Conservation (phyloP, 2,888 invertebrate genomes). For the Lasioglossum leucozonium region DNA sequence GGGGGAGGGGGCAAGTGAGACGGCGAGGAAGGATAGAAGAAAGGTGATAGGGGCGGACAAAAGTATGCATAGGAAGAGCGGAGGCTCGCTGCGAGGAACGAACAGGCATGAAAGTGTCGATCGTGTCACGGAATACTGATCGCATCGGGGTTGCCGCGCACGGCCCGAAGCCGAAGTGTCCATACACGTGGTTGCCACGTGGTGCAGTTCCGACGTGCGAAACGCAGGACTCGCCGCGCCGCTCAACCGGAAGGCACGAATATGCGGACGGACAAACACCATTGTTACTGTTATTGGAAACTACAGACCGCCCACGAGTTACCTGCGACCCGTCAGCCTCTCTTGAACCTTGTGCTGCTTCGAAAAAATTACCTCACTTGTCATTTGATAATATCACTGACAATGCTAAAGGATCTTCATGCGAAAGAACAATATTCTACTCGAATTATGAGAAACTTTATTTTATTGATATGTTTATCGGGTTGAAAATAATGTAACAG, state of each 20-base stretch:
- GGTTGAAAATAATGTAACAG: no score
- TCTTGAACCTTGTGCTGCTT: neutral
- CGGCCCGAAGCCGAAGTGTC: neutral
- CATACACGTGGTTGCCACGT: slow-evolving; percentile 74
- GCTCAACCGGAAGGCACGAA: slow-evolving; percentile 52
- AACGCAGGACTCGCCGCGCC: neutral
- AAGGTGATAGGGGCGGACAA: neutral
- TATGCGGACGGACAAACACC: slow-evolving; percentile 50
- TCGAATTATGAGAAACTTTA: no score
- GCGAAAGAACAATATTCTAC: no score
- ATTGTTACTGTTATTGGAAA: slow-evolving; percentile 51
- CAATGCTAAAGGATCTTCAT: no score
- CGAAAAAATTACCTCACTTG: neutral
- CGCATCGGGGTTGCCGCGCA: slow-evolving; percentile 35
- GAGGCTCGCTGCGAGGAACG: slow-evolving; percentile 1
- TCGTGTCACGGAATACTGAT: slow-evolving; percentile 76
- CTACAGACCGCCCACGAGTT: slow-evolving; percentile 63
- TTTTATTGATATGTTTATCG: no score
- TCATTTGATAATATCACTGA: no score
- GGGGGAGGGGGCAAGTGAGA: slow-evolving; percentile 15
- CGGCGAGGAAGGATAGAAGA: neutral
- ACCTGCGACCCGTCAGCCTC: neutral
- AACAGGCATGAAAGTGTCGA: slow-evolving; percentile 42
- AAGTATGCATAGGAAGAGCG: neutral
- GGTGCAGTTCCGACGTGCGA: slow-evolving; percentile 47